Conservation (phyloP, 2,113 vertebrate species). For the Pseudorasbora parva region DNA sequence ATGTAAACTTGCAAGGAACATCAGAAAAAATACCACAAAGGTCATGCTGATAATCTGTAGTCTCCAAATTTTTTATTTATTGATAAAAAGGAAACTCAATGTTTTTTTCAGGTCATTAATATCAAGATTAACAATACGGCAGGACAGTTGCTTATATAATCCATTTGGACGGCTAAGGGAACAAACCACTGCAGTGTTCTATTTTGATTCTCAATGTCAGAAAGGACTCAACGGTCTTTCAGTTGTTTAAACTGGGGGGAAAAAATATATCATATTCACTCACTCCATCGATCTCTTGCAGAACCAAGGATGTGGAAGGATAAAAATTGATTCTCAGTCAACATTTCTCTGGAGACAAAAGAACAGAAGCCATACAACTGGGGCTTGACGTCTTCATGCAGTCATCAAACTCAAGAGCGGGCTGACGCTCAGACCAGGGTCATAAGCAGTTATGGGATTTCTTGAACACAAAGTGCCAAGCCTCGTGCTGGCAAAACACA, state of each 20-base stretch:
- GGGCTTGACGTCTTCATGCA: constrained; percentile 36
- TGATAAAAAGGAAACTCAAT: background rate
- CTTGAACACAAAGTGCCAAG: constrained; percentile 24
- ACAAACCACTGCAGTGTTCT: background rate
- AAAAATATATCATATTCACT: constrained; percentile 3
- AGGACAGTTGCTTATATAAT: background rate
- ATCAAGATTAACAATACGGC: background rate
- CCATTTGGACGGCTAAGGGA: background rate
- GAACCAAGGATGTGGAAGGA: background rate
- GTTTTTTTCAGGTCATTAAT: background rate
- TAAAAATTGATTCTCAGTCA: constrained; percentile 22
- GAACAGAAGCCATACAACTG: constrained; percentile 40
- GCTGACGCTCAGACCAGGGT: constrained; percentile 30
- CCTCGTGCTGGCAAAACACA: background rate
- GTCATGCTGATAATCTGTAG: background rate
- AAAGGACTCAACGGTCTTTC: background rate
- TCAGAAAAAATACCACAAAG: background rate
- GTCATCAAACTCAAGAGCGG: constrained; percentile 42
- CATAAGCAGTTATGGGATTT: constrained; percentile 21
- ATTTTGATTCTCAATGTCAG: constrained; percentile 22
- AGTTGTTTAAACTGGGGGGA: background rate
- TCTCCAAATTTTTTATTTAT: background rate
- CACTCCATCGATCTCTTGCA: constrained; percentile 3
- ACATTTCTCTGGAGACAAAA: constrained; percentile 33
- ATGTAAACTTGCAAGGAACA: background rate